Conservation (phyloP, 2,888 invertebrate species). For the Cerastis leucographa region DNA sequence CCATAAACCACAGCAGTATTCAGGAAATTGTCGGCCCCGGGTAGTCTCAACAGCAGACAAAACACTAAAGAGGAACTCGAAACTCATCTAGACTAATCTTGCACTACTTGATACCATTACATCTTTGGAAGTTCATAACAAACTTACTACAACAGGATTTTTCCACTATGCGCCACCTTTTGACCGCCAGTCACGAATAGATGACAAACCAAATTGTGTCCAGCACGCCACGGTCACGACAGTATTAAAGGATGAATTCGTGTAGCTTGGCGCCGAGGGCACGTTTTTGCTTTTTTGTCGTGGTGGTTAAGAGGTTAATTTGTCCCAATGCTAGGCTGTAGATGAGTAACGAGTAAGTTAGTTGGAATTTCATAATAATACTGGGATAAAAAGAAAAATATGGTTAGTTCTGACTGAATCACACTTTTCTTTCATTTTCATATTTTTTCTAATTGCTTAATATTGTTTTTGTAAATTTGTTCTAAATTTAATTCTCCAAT, state of each 20-base stretch:
- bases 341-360: background rate
- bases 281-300: no score
- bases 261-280: no score
- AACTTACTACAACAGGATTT: conserved; percentile 25
- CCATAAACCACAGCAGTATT: background rate
- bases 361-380: background rate
- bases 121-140: conserved; percentile 52
- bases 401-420: background rate
- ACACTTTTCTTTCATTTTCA: background rate
- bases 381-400: background rate
- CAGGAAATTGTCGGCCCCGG: background rate
- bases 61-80: conserved; percentile 26
- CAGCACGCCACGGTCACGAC: no score
- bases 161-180: background rate
- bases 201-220: no score
- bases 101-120: conserved; percentile 47
- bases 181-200: no score
- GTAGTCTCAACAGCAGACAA: conserved; percentile 4
- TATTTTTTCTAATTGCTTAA: background rate
- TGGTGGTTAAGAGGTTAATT: background rate
- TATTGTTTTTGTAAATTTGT: background rate
- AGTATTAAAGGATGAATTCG: no score
- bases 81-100: conserved; percentile 42
- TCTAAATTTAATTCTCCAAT: background rate
- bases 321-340: background rate